Evolutionary conservation across 2,888 invertebrate genomes (phyloP), one percentile per base, ranked within the genome.

Genomic region (Apotomis capreana): DNA sequence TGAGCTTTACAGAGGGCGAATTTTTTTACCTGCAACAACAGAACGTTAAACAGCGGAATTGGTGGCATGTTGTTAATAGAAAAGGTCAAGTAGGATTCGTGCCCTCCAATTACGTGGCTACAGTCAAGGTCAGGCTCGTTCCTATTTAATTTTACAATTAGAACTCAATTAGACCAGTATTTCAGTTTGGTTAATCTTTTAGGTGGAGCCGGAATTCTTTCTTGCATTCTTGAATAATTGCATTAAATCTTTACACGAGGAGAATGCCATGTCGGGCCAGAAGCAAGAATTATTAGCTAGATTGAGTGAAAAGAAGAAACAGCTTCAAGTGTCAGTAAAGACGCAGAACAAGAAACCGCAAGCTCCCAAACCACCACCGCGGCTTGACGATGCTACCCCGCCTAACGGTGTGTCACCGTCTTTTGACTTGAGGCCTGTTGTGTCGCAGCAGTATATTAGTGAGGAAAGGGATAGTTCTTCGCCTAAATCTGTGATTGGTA

Each of bases 1-100:
- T 97, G 74, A 96, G 96, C 84, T 97, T 97, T 88, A 94, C 94
- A 77, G 96, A 96, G 82, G 96, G 96, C 75, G 97, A 97, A 85
- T 95, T 95, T 85, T 97, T 97, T 86, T 95, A 96, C 80, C 91
- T 97, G 26, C 96, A 97, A 82, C 97, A 97, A 84, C 96, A 94
- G 36, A 96, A 95, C 76, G 95, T 95, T 4, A 96, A 97, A 81
- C 96, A 97, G 85, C 94, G 95, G 76, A 97, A 97, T 85, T 97
- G 97, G 97, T 97, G 97, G 97, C 96, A 97, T 93, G 97, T 97
- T 63, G 95, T 97, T 78, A 97, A 97, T 90, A 95, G 94, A 86
- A 95, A 95, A 84, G 97, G 97, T 79, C 96, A 96, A 87, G 95
- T 97, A 78, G 97, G 97, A 67, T 97, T 97, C 83, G 97, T 97